These are phyloP conservation scores for Chelidonichthys spinosus DNA, from an alignment of 2,797 vertebrate species.

Conservation along the genomic window DNA sequence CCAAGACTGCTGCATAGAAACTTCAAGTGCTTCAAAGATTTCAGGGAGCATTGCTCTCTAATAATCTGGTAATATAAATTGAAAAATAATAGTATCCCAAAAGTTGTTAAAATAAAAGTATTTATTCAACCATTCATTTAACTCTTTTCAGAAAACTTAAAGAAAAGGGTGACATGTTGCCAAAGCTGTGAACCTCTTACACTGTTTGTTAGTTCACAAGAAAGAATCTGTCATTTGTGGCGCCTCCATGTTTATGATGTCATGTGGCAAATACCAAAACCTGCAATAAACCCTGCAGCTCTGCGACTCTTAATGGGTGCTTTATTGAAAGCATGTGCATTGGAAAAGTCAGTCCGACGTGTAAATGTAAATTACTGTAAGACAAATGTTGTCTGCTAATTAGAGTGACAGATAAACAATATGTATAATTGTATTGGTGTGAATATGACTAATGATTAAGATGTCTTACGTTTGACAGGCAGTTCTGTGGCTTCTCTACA, in stretches of 20 bases:
- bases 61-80: neutral
- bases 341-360: constrained; percentile 5
- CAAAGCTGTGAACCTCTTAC: neutral
- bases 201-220: neutral
- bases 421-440: neutral
- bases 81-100: neutral
- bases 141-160: neutral
- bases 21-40: neutral
- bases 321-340: constrained; percentile 29
- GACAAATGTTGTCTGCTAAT: neutral
- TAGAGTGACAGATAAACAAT: neutral
- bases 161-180: neutral
- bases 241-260: constrained; percentile 31
- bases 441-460: neutral
- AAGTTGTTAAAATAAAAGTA: neutral
- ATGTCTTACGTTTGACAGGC: neutral
- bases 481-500: neutral
- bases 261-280: constrained; percentile 36
- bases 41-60: neutral
- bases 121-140: neutral
- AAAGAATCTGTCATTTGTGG: constrained; percentile 6
- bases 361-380: neutral
- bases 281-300: constrained; percentile 34
- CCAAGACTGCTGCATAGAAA: constrained; percentile 2
- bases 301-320: constrained; percentile 11